These are phyloP conservation scores for Cyanoderma ruficeps DNA, from an alignment of 2,113 vertebrate species.

Conservation along the genomic window DNA sequence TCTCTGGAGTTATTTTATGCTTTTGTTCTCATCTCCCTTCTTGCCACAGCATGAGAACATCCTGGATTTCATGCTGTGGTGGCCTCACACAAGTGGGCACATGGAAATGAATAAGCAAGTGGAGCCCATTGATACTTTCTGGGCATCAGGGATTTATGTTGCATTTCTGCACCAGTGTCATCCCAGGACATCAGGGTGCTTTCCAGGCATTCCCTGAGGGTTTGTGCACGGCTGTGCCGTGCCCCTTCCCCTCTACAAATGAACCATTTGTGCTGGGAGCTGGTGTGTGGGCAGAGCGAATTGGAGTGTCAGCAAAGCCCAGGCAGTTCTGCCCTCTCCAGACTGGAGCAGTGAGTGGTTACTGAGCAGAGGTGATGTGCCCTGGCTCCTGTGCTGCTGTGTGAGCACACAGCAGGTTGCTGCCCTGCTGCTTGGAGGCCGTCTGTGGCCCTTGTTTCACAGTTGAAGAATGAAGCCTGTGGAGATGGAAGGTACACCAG, in stretches of 20 bases:
- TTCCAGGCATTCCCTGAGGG: neutral
- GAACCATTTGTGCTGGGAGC: neutral
- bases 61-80: neutral
- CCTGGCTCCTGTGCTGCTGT: rapidly evolving
- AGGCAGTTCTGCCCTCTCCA: neutral
- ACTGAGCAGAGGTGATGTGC: rapidly evolving
- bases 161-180: neutral
- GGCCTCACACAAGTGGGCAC: neutral
- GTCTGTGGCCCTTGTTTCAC: neutral
- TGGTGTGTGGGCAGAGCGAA: neutral
- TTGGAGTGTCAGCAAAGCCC: neutral
- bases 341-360: rapidly evolving
- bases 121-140: neutral
- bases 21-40: neutral
- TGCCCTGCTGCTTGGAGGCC: neutral
- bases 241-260: neutral
- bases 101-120: neutral
- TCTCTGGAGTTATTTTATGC: neutral
- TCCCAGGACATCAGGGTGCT: neutral
- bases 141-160: neutral
- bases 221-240: neutral
- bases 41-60: neutral
- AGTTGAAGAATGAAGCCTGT: rapidly evolving
- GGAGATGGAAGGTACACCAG: neutral
- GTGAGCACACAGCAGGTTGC: neutral